Base-by-base conservation (phyloP, 2,797 vertebrate genomes). In the Peromyscus melanophrys region DNA sequence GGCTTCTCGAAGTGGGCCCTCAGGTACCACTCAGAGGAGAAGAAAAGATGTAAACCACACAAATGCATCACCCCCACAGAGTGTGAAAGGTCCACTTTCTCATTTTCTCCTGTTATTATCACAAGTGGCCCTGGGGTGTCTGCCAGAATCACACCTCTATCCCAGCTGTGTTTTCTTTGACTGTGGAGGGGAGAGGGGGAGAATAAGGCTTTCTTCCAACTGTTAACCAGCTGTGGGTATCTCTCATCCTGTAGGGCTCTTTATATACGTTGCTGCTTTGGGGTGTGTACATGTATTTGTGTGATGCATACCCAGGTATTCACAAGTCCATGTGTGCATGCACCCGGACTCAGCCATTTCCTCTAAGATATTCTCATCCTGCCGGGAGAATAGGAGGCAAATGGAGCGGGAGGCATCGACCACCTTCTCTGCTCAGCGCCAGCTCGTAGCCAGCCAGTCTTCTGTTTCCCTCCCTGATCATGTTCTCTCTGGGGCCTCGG, bases 261-360 rank as follows among this genome's bases (percentile, higher is more conserved):
- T 65, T 13, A 61, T 23, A 40, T 19, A 29, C 1, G 1, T 14
- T 19, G 13, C 85, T 77, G 14, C 83, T 40, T 34, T 14, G 9
- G n/a, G 0, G 31, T 76, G 13, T 80, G 31, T 90, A 59, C 13
- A 8, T 78, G 73, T 57, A 4, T 71, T 34, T 92, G 52, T 83
- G 59, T 34, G 27, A 25, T 10, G 9, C 76, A 21, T 80, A 9
- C 69, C 9, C 21, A 29, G 89, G 31, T 19, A 7, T 61, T n/a
- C 25, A 55, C 14, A 92, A 21, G n/a, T 23, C 27, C 6, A 31
- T 7, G 1, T n/a, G 55, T 4, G 1, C 34, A 43, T 49, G 16
- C 0, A 0, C 31, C 71, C 1, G 1, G 0, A 2, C 11, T 10
- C 2, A 31, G 21, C 23, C 21, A 3, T 75, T 55, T 80, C 40